A percentile compares a stretch with the other conserved stretches of the same genome.
These are phyloP conservation scores for Egretta garzetta DNA, from an alignment of 2,113 vertebrate species.

Conservation along the genomic window DNA sequence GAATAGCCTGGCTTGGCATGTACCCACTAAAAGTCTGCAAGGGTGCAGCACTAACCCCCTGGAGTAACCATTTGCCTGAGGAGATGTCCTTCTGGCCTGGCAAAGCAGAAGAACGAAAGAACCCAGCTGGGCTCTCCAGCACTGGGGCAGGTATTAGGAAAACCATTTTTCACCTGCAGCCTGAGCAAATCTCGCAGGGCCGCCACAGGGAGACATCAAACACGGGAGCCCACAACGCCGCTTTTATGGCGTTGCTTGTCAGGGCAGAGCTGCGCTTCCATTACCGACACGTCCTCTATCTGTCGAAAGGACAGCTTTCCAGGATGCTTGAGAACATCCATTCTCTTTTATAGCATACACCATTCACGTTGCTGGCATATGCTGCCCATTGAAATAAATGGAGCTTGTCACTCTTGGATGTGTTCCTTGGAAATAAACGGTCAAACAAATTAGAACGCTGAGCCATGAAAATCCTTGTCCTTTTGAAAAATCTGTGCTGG, in stretches of 20 bases:
- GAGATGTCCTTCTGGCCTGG: not conserved
- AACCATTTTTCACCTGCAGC: not conserved
- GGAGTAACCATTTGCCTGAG: not conserved
- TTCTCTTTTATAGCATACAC: constrained; percentile 53
- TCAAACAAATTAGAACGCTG: constrained; percentile 64
- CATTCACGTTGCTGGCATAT: constrained; percentile 56
- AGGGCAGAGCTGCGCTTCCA: constrained; percentile 8
- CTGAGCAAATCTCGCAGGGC: not conserved
- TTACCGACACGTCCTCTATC: constrained; percentile 14
- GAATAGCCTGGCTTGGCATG: accelerated
- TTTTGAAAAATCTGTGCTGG: constrained; percentile 59
- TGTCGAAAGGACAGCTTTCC: constrained; percentile 35
- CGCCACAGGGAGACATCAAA: not conserved
- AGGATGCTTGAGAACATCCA: constrained; percentile 45
- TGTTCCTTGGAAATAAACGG: constrained; percentile 65
- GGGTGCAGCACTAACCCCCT: not conserved
- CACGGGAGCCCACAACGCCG: not conserved
- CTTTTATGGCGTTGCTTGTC: constrained; percentile 33
- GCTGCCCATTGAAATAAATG: constrained; percentile 69
- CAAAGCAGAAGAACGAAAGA: not conserved
- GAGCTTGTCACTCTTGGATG: constrained; percentile 69
- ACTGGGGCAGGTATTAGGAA: not conserved
- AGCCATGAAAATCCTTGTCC: constrained; percentile 58
- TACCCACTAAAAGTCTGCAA: not conserved
- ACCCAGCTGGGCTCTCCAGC: not conserved